These are phyloP conservation scores for Hippopotamus amphibius DNA, from an alignment of 2,113 vertebrate genomes.

Conservation along the genomic window DNA sequence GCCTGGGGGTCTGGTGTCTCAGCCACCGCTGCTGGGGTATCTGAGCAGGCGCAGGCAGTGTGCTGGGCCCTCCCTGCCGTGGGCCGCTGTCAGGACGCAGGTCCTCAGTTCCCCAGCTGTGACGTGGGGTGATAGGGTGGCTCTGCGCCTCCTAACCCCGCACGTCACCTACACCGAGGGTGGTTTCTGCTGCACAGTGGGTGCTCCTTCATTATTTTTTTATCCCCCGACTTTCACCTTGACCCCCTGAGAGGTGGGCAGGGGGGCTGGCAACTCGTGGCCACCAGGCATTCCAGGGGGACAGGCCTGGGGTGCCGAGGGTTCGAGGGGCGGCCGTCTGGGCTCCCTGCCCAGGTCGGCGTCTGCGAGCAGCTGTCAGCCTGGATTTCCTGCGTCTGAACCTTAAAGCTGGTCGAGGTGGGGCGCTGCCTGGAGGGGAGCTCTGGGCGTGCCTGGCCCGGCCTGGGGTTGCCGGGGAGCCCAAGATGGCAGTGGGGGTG, in stretches of 20 bases:
- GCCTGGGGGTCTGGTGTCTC: too few species aligned
- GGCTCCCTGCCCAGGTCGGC: not conserved
- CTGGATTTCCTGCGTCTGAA: not conserved
- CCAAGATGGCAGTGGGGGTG: fast-evolving
- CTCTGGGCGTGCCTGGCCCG: not conserved
- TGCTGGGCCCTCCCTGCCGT: fast-evolving
- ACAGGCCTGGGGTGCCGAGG: not conserved
- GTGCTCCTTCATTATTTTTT: fast-evolving
- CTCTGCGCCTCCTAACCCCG: fast-evolving
- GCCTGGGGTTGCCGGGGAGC: fast-evolving
- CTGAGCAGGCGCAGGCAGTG: not conserved
- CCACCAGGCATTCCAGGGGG: fast-evolving
- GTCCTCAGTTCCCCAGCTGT: not conserved
- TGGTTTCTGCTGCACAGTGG: fast-evolving
- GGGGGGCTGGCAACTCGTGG: not conserved
- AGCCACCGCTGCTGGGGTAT: not conserved
- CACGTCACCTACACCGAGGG: fast-evolving
- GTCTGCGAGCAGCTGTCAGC: not conserved
- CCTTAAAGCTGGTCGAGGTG: fast-evolving
- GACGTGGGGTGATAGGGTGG: fast-evolving
- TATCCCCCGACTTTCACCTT: fast-evolving
- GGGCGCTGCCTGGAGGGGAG: not conserved
- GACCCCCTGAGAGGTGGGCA: not conserved
- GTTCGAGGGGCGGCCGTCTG: not conserved
- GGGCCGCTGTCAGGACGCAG: fast-evolving